Percentiles rank a stretch among this genome's conserved stretches.
Conservation (phyloP, 2,888 invertebrate genomes). For the Keiferia lycopersicella region DNA sequence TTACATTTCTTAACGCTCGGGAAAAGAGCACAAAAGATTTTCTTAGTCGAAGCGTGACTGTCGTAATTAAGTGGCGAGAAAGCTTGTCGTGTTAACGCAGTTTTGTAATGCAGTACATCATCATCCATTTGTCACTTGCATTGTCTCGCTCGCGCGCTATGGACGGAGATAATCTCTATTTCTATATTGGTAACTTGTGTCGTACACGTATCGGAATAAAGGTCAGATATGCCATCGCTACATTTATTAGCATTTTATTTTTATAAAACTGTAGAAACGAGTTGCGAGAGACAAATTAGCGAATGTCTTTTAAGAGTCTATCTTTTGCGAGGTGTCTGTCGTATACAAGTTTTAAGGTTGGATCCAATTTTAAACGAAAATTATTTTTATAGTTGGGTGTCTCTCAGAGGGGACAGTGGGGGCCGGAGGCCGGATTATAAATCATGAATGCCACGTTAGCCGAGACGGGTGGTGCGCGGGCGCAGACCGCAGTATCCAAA, state of each 20-base stretch:
- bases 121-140: slow-evolving; percentile 28
- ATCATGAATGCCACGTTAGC: slow-evolving; percentile 77
- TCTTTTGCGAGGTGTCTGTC: slow-evolving; percentile 53
- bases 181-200: background rate
- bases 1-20: slow-evolving; percentile 74
- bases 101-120: slow-evolving; percentile 30
- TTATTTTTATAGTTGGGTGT: slow-evolving; percentile 70
- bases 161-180: slow-evolving; percentile 23
- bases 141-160: slow-evolving; percentile 24
- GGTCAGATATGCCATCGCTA: slow-evolving; percentile 28
- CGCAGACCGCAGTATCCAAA: slow-evolving; percentile 65
- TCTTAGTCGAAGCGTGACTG: slow-evolving; percentile 78
- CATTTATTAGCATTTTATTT: slow-evolving; percentile 27
- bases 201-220: slow-evolving; percentile 20
- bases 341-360: slow-evolving; percentile 69
- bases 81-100: slow-evolving; percentile 29
- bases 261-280: slow-evolving; percentile 6
- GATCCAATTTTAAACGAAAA: slow-evolving; percentile 75
- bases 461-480: slow-evolving; percentile 42
- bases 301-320: slow-evolving; percentile 23
- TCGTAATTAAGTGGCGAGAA: slow-evolving; percentile 72
- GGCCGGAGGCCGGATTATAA: slow-evolving; percentile 75
- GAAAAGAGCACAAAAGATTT: slow-evolving; percentile 77
- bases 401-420: slow-evolving; percentile 68
- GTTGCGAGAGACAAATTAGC: background rate